phyloP scores from a whole-genome alignment of 1,140 invertebrate species.

The Nasonia giraulti region DNA sequence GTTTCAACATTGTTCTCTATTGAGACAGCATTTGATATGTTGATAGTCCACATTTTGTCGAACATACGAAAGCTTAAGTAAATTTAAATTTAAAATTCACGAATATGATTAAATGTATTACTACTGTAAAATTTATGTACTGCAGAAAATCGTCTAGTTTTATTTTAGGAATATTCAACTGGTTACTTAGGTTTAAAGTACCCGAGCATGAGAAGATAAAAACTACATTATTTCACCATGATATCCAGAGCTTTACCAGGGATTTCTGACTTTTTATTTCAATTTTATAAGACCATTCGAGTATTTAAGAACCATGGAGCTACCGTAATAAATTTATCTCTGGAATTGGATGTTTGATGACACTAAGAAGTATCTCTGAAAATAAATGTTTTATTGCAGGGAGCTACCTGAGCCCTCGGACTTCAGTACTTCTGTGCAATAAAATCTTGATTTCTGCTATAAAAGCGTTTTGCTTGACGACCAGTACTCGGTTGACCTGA shows the following conservation, averaged over 20 bases:
- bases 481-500: neutral
- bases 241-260: neutral
- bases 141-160: neutral
- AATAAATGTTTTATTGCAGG: constrained; percentile 31
- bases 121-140: neutral
- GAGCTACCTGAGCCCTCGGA: neutral
- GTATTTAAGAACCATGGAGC: neutral
- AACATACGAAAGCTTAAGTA: neutral
- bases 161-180: neutral
- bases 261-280: neutral
- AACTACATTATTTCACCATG: neutral
- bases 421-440: neutral
- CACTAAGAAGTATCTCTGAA: constrained; percentile 26
- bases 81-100: neutral
- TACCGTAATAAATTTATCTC: neutral
- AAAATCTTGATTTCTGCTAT: constrained; percentile 32
- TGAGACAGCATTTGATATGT: neutral
- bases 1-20: neutral
- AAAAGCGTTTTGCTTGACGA: constrained; percentile 17
- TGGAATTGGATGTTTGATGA: constrained; percentile 15
- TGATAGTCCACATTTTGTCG: neutral
- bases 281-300: neutral
- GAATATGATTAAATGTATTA: neutral
- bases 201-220: neutral
- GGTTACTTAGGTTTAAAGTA: neutral